phyloP scores from a whole-genome alignment of 2,113 vertebrate genomes.

The Epinephelus fuscoguttatus region DNA sequence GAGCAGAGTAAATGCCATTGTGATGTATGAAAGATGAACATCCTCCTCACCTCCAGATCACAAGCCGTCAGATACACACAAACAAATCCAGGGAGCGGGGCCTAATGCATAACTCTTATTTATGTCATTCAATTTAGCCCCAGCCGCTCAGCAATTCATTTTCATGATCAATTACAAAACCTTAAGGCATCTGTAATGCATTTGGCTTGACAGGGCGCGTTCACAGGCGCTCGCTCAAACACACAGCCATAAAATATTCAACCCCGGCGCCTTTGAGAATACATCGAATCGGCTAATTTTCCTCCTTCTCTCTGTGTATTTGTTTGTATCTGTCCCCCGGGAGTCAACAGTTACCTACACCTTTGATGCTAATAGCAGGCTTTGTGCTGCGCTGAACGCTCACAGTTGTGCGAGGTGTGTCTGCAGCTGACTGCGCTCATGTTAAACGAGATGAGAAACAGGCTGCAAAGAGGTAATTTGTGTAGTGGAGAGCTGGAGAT shows the following conservation, averaged over 20 bases:
- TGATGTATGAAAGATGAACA: conserved; percentile 63
- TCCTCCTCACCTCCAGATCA: conserved; percentile 37
- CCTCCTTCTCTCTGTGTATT: conserved; percentile 53
- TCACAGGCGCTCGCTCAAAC: conserved; percentile 52
- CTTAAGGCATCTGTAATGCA: conserved; percentile 82
- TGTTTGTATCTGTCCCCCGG: conserved; percentile 67
- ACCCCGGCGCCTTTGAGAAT: conserved; percentile 51
- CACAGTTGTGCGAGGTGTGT: conserved; percentile 47
- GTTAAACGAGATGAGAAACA: conserved; percentile 42
- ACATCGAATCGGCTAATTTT: conserved; percentile 63
- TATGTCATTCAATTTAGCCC: conserved; percentile 85
- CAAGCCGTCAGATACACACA: conserved; percentile 57
- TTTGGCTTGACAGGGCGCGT: conserved; percentile 68
- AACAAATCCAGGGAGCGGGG: conserved; percentile 71
- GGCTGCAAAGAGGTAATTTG: conserved; percentile 27
- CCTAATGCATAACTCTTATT: conserved; percentile 83
- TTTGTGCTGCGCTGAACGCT: conserved; percentile 35
- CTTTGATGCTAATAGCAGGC: conserved; percentile 69
- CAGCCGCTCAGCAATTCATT: conserved; percentile 79
- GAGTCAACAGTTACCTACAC: conserved; percentile 74
- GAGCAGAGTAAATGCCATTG: conserved; percentile 50
- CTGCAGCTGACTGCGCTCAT: conserved; percentile 17
- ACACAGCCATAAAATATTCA: conserved; percentile 63
- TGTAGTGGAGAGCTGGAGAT: background rate
- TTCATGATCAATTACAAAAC: conserved; percentile 86